Base-by-base conservation (phyloP, 2,797 vertebrate species). In the Liparis tanakae region DNA sequence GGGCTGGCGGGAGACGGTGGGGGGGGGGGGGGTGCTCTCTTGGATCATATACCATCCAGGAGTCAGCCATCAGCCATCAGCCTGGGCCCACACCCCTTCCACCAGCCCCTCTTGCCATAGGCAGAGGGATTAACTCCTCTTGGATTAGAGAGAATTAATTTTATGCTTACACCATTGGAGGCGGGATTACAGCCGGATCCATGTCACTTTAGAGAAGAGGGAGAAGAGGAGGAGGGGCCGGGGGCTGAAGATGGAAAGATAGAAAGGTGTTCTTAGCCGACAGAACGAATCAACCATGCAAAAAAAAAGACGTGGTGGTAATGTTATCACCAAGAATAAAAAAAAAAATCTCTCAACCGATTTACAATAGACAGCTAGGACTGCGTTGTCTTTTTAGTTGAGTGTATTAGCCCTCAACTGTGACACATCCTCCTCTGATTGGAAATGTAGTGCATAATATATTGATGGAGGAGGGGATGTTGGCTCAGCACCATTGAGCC, bases 61-160 rank as follows among this genome's bases (percentile, higher is more conserved):
- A 90, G 74, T 87, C 90, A 93, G 90, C 81, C 85, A 82, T 88
- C 89, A 88, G 72, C 82, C 79, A 82, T 88, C 89, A 88, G 72
- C 82, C 79, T 1, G 3, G 81, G 81, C 70, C 77, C 14, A 44
- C 80, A 79, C 87, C 88, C 84, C 80, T 80, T 89, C 81, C 72
- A 71, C 74, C 74, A 76, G 78, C 63, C 65, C 65, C 76, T 72
- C 69, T 85, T 81, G 87, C 85, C 88, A 91, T 87, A 92, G 93
- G 91, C 88, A 83, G 50, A 79, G 84, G 90, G 93, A 95, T 95
- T 94, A 94, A 91, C 93, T 94, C 88, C 83, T 85, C 79, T 84
- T 89, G 93, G 94, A 95, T 95, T 95, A 95, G 78, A 90, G 85
- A 89, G 93, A 93, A 94, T 95, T 95, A 92, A 94, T 92, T 94